A percentile compares a stretch with the other conserved stretches of the same genome.
Conservation (phyloP, 2,113 vertebrate genomes). For the Noturus placidus region DNA sequence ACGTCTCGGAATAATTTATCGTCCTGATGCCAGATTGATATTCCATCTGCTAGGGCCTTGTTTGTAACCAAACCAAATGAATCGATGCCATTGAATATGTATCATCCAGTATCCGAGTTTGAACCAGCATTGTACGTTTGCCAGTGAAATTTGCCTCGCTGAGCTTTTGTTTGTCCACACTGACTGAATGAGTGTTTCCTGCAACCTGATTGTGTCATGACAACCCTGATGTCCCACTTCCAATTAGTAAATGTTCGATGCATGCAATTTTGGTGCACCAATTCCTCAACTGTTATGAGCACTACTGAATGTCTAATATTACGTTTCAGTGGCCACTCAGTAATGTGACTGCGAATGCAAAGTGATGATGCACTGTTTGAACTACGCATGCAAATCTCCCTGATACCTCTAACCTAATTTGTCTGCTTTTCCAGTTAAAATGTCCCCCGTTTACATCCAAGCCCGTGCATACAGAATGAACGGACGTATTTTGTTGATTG, state of each 20-base stretch:
- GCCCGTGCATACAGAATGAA: constrained; percentile 23
- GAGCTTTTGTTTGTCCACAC: constrained; percentile 44
- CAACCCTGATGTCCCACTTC: constrained; percentile 39
- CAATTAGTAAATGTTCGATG: constrained; percentile 41
- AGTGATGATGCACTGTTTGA: constrained; percentile 52
- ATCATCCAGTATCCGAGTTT: neutral
- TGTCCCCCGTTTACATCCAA: constrained; percentile 21
- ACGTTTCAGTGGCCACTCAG: constrained; percentile 9
- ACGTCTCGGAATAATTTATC: neutral
- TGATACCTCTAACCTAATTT: constrained; percentile 42
- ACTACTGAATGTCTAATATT: constrained; percentile 50
- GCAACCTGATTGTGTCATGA: constrained; percentile 51
- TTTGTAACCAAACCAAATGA: neutral
- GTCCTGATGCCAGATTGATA: neutral
- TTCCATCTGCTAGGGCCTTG: neutral
- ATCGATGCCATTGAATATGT: neutral
- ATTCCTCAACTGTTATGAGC: constrained; percentile 39
- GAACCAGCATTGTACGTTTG: constrained; percentile 22
- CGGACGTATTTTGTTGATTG: constrained; percentile 18
- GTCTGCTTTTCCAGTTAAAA: constrained; percentile 47
- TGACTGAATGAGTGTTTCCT: constrained; percentile 45
- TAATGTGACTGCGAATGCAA: constrained; percentile 49
- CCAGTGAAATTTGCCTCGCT: constrained; percentile 38
- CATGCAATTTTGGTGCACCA: constrained; percentile 47
- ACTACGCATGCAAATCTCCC: constrained; percentile 45